These are phyloP conservation scores for Strigamia crassipes DNA, from an alignment of 2,888 invertebrate species.

Conservation along the genomic window DNA sequence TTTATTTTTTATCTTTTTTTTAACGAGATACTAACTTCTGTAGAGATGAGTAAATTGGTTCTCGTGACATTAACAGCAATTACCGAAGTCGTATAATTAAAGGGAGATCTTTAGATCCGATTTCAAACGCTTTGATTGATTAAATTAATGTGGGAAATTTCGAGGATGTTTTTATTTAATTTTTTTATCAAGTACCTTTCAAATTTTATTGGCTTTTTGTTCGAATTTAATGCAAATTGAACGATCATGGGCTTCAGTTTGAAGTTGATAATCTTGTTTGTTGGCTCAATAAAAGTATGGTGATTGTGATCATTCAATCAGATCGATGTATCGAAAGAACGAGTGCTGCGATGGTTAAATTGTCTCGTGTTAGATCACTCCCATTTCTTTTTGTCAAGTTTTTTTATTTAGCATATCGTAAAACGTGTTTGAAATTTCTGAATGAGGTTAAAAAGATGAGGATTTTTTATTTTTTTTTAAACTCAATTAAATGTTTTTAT, in stretches of 20 bases:
- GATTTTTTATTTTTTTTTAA: background rate
- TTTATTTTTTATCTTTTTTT: background rate
- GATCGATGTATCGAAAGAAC: slow-evolving; percentile 6
- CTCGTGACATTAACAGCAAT: background rate
- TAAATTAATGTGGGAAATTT: background rate
- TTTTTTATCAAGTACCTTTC: background rate
- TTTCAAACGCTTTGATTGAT: background rate
- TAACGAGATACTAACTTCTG: background rate
- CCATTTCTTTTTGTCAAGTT: background rate
- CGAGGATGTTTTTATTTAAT: background rate
- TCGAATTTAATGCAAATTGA: background rate
- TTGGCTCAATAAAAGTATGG: slow-evolving; percentile 8
- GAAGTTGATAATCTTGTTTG: slow-evolving; percentile 36
- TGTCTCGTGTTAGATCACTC: background rate
- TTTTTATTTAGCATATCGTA: background rate
- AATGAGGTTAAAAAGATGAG: slow-evolving; percentile 8
- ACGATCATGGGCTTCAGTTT: background rate
- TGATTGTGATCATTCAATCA: background rate
- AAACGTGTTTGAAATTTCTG: background rate
- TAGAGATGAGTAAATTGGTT: background rate
- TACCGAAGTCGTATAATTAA: background rate
- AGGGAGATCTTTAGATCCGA: background rate
- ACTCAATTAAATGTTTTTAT: background rate
- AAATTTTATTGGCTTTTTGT: background rate
- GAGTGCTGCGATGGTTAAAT: slow-evolving; percentile 34